phyloP scores from a whole-genome alignment of 2,888 invertebrate genomes.

The Diloba caeruleocephala region DNA sequence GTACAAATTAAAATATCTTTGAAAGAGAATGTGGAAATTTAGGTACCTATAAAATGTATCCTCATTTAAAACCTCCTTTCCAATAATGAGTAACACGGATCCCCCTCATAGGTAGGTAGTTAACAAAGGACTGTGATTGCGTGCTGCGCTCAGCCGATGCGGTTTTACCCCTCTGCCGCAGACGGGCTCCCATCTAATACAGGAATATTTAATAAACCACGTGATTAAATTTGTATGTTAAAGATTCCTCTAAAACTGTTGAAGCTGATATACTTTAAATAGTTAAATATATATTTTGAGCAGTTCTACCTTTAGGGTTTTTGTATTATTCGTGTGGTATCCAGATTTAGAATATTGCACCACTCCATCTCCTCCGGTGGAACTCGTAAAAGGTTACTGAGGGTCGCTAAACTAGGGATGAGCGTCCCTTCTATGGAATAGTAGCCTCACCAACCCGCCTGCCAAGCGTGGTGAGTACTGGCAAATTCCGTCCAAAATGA shows the following conservation, averaged over 20 bases:
- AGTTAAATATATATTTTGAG: not conserved
- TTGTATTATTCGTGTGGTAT: too few species aligned
- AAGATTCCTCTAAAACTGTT: slow-evolving; percentile 39
- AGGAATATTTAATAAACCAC: slow-evolving; percentile 67
- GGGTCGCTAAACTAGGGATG: too few species aligned
- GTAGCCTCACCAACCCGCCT: too few species aligned
- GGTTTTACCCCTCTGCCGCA: slow-evolving; percentile 68
- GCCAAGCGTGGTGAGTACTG: too few species aligned
- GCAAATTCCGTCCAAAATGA: too few species aligned
- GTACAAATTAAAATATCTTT: too few species aligned
- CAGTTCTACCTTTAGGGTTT: not conserved
- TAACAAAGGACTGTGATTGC: slow-evolving; percentile 78
- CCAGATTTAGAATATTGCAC: too few species aligned
- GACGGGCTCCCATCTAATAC: slow-evolving; percentile 52
- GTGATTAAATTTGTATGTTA: slow-evolving; percentile 68
- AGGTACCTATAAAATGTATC: not conserved
- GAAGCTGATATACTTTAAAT: slow-evolving; percentile 1
- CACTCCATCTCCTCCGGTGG: too few species aligned
- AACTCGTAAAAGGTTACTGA: too few species aligned
- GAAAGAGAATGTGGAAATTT: too few species aligned
- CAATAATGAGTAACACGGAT: slow-evolving; percentile 39
- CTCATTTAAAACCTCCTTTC: slow-evolving; percentile 32
- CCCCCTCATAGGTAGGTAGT: slow-evolving; percentile 33
- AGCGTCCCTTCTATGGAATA: too few species aligned
- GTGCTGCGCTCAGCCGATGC: slow-evolving; percentile 64